Conservation (phyloP, 2,888 invertebrate species). For the Nebria salina region DNA sequence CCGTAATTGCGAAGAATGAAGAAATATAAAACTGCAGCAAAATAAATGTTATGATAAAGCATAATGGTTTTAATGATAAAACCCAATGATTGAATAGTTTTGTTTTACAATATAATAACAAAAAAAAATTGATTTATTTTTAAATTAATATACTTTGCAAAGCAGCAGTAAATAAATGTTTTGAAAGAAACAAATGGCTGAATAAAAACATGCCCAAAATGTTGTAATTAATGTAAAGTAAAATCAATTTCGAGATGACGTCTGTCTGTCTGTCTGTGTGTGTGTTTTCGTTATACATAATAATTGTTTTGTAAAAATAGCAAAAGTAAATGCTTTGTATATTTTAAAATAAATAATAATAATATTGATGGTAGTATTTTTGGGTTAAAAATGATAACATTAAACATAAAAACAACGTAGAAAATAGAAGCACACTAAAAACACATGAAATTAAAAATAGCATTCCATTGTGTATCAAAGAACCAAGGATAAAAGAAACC, state of each 20-base stretch:
- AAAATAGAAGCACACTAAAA: constrained; percentile 33
- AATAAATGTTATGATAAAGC: neutral
- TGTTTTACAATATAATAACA: too few relatives aligned
- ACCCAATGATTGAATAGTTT: too few relatives aligned
- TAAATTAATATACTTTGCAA: too few relatives aligned
- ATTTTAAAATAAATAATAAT: neutral
- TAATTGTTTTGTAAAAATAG: neutral
- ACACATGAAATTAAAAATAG: constrained; percentile 14
- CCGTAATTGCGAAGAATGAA: neutral
- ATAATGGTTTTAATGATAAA: neutral
- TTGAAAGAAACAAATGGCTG: neutral
- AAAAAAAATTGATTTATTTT: too few relatives aligned
- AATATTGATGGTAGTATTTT: neutral
- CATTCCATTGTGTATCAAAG: constrained; percentile 30
- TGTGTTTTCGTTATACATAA: neutral
- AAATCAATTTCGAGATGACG: neutral
- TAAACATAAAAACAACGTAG: constrained; percentile 34
- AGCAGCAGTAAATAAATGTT: neutral
- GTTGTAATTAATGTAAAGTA: neutral
- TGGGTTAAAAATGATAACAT: constrained; percentile 17
- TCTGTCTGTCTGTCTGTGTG: constrained; percentile 4
- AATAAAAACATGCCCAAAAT: neutral
- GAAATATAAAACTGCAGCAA: neutral
- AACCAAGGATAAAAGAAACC: constrained; percentile 31
- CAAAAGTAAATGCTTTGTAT: neutral